These are phyloP conservation scores for Stichodactyla mertensii DNA, from an alignment of 64 coral and sea anemone genomes.

Conservation along the genomic window DNA sequence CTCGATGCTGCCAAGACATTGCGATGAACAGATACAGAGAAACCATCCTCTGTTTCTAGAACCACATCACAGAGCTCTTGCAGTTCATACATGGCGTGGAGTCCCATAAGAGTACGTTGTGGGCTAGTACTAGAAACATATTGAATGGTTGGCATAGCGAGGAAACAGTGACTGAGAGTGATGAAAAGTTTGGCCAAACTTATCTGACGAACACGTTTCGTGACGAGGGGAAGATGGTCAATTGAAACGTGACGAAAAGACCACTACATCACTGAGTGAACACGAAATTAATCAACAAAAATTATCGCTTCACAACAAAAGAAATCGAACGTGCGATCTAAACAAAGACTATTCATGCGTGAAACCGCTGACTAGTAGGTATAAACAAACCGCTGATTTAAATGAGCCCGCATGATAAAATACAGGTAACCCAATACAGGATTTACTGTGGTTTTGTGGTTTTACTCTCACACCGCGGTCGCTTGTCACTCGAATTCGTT, in stretches of 20 bases:
- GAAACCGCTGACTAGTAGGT: not conserved
- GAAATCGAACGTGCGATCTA: constrained; percentile 13
- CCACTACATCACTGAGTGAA: not conserved
- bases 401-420: constrained; percentile 1
- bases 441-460: too few species aligned
- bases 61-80: constrained; percentile 84
- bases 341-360: constrained; percentile 9
- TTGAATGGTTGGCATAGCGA: constrained; percentile 66
- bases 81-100: constrained; percentile 54
- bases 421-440: not conserved
- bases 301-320: constrained; percentile 18
- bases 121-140: constrained; percentile 72
- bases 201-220: constrained; percentile 7
- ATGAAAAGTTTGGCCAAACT: not conserved
- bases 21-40: constrained; percentile 58
- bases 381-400: not conserved
- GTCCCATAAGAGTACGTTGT: constrained; percentile 64
- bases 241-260: constrained; percentile 16
- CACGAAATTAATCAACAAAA: constrained; percentile 13
- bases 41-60: constrained; percentile 68
- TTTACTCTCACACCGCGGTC: too few species aligned
- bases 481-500: too few species aligned
- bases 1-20: constrained; percentile 81
- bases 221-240: not conserved
- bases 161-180: not conserved